A percentile compares a stretch with the other conserved stretches of the same genome.
These are phyloP conservation scores for Euzetes globulus DNA, from an alignment of 2,888 invertebrate genomes.

Conservation along the genomic window DNA sequence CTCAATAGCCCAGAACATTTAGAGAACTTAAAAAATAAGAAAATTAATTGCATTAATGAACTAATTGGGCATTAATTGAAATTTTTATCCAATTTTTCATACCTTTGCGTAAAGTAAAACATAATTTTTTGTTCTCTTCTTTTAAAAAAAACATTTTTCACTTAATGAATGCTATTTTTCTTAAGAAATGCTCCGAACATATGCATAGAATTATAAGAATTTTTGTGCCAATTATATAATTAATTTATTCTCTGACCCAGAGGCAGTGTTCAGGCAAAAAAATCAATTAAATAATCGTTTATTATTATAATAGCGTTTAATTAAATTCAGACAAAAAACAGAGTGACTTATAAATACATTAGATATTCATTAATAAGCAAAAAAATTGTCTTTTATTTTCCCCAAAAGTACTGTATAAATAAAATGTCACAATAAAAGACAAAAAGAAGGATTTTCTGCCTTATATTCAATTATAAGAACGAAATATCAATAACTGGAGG, in stretches of 20 bases:
- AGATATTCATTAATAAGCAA: neutral
- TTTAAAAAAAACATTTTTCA: neutral
- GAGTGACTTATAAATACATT: neutral
- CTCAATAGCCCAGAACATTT: too few relatives aligned
- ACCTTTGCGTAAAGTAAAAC: too few relatives aligned
- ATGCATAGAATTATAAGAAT: neutral
- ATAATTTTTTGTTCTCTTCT: too few relatives aligned
- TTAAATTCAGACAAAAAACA: neutral
- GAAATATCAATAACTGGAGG: too few relatives aligned
- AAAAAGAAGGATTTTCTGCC: too few relatives aligned
- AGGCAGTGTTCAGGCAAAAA: neutral
- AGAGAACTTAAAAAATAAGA: neutral
- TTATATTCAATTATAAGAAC: too few relatives aligned
- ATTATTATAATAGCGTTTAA: neutral
- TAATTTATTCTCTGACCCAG: neutral
- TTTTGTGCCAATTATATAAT: neutral
- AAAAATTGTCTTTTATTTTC: too few relatives aligned
- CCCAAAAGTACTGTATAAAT: too few relatives aligned
- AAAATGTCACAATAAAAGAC: too few relatives aligned
- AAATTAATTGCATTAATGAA: neutral
- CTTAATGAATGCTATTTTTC: neutral
- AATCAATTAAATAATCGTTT: neutral
- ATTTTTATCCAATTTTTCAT: neutral
- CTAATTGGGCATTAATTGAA: neutral
- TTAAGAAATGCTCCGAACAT: neutral